phyloP scores from a whole-genome alignment of 2,797 vertebrate genomes.

The Cyclopterus lumpus region DNA sequence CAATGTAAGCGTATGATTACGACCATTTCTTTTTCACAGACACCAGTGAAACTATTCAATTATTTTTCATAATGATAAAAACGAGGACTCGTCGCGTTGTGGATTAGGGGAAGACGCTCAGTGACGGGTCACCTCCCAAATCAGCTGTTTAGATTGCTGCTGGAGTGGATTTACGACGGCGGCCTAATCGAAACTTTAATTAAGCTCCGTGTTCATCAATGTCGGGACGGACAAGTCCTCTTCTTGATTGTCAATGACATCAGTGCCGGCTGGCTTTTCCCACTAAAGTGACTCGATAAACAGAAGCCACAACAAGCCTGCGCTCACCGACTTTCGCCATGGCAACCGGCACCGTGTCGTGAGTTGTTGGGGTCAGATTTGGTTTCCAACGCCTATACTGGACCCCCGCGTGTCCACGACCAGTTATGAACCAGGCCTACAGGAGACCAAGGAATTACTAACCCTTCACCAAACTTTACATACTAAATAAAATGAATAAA shows the following conservation, averaged over 20 bases:
- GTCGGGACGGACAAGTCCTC: neutral
- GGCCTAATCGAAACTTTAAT: neutral
- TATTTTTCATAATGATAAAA: too few species aligned
- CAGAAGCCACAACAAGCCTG: neutral
- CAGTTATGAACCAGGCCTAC: too few species aligned
- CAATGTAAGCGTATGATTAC: neutral
- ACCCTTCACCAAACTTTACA: too few species aligned
- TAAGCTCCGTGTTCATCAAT: neutral
- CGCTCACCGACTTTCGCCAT: neutral
- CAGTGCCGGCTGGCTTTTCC: constrained; percentile 1
- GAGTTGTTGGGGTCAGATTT: too few species aligned
- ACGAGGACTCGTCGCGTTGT: too few species aligned
- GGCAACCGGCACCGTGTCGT: too few species aligned
- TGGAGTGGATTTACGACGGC: constrained; percentile 9
- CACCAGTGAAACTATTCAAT: neutral
- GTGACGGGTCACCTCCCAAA: neutral
- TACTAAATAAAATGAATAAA: too few species aligned
- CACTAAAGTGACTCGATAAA: neutral
- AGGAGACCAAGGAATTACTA: too few species aligned
- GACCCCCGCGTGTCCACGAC: too few species aligned
- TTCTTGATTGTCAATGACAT: constrained; percentile 5
- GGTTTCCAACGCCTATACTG: too few species aligned
- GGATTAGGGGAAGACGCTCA: too few species aligned
- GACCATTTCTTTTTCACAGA: neutral
- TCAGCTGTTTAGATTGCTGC: neutral